Base-by-base conservation (phyloP, 2,113 vertebrate genomes). In the Percina caprodes region DNA sequence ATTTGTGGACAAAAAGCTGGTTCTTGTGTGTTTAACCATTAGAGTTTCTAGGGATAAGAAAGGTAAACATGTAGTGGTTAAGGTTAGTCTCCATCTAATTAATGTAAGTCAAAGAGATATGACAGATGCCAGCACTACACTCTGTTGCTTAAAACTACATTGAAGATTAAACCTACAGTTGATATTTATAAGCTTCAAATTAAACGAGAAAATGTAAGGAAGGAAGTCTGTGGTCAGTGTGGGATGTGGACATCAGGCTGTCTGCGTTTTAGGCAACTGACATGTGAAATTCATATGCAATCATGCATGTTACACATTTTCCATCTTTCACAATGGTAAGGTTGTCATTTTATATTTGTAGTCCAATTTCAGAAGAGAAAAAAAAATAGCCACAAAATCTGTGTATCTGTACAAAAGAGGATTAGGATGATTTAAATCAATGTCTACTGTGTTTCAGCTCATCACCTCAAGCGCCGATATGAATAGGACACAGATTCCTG, bases 221-320 rank as follows among this genome's bases (percentile, higher is more conserved):
- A 82, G 88, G 80, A 90, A 86, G 78, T 67, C 12, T 74, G 55
- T 68, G 78, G 42, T 66, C 39, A 21, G 24, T 23, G 1, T 59
- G 10, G 14, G 48, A 54, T 86, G 74, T 74, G n/a, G 69, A 69
- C 58, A 83, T 59, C 15, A 1, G 2, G 18, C 11, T 61, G 33
- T 77, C 45, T 67, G 10, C 4, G 0, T 68, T 79, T 73, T 49
- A 42, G 2, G 62, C 42, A 80, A 77, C 10, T 11, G 14, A 46
- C 13, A 59, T 71, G 33, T 77, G 82, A 86, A 80, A 87, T n/a
- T 35, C 23, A 48, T 3, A 58, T 73, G 70, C 15, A 82, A 68
- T 54, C 1, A 14, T 33, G 14, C 18, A n/a, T 46, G 49, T 60
- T 74, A 23, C 52, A 11, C 42, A 48, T 21, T 48, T 78, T 79